These are phyloP conservation scores for Plectropomus leopardus DNA, from an alignment of 2,113 vertebrate species.

Conservation along the genomic window DNA sequence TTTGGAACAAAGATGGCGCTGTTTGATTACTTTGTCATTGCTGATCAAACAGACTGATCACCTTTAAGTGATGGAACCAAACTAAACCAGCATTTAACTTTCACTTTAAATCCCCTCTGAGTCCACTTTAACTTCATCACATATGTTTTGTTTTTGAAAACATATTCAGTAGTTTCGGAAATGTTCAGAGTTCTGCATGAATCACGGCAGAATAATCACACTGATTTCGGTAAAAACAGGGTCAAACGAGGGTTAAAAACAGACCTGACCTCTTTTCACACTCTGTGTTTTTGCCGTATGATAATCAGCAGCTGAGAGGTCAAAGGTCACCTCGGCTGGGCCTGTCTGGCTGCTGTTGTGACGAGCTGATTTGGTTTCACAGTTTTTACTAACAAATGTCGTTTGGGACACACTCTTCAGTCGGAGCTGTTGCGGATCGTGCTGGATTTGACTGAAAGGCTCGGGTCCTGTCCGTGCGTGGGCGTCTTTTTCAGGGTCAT, in stretches of 20 bases:
- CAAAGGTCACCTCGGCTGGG: constrained; percentile 40
- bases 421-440: neutral
- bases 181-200: no score
- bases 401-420: neutral
- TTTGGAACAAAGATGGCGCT: constrained; percentile 55
- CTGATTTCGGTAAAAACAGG: neutral
- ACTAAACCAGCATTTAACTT: neutral
- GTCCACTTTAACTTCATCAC: no score
- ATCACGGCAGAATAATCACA: neutral
- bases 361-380: constrained; percentile 33
- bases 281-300: neutral
- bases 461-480: neutral
- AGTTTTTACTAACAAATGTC: constrained; percentile 66
- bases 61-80: neutral
- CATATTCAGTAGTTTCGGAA: no score
- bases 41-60: no score
- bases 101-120: fast-evolving
- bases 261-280: neutral
- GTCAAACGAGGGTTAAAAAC: neutral
- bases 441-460: constrained; percentile 24
- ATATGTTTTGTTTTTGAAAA: no score
- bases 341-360: neutral
- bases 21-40: constrained; percentile 30
- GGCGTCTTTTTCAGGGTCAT: neutral
- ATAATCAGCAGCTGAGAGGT: constrained; percentile 40